Evolutionary conservation across 2,888 invertebrate genomes (phyloP).

Genomic region (Pterobdella sp.): DNA sequence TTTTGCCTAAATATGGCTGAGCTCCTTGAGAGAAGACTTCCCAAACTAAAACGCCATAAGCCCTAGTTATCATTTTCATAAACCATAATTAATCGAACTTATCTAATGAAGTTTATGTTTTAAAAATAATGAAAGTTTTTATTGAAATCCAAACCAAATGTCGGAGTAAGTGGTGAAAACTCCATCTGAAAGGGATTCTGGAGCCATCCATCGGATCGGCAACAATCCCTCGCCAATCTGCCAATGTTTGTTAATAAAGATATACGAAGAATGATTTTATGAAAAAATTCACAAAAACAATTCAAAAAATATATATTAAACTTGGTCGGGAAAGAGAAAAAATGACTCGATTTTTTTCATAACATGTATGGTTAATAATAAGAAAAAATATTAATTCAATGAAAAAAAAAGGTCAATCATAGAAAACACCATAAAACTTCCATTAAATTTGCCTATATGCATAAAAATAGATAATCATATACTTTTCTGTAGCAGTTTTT

Average conservation of each 20-base stretch:
- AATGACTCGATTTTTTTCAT: too few relatives aligned
- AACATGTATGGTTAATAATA: too few relatives aligned
- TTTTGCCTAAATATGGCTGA: slow-evolving; percentile 88
- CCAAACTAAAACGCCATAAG: slow-evolving; percentile 72
- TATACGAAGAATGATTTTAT: too few relatives aligned
- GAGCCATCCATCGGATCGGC: slow-evolving; percentile 96
- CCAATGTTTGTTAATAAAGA: too few relatives aligned
- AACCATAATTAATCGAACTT: neutral
- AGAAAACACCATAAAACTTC: too few relatives aligned
- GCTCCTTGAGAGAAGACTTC: slow-evolving; percentile 92
- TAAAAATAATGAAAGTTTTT: neutral
- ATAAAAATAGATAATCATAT: neutral
- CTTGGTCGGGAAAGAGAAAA: too few relatives aligned
- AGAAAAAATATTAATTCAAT: too few relatives aligned
- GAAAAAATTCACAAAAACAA: too few relatives aligned
- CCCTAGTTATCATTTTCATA: slow-evolving; percentile 48
- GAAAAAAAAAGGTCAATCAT: too few relatives aligned
- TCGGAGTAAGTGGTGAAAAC: slow-evolving; percentile 93
- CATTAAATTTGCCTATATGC: too few relatives aligned
- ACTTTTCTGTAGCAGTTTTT: slow-evolving; percentile 79
- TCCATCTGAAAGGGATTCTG: slow-evolving; percentile 88
- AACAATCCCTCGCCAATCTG: slow-evolving; percentile 81
- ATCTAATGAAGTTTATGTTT: neutral
- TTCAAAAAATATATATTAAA: too few relatives aligned
- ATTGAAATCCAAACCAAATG: slow-evolving; percentile 63